Base-by-base conservation (phyloP, 2,888 invertebrate species). In the Apodemia hepburni region DNA sequence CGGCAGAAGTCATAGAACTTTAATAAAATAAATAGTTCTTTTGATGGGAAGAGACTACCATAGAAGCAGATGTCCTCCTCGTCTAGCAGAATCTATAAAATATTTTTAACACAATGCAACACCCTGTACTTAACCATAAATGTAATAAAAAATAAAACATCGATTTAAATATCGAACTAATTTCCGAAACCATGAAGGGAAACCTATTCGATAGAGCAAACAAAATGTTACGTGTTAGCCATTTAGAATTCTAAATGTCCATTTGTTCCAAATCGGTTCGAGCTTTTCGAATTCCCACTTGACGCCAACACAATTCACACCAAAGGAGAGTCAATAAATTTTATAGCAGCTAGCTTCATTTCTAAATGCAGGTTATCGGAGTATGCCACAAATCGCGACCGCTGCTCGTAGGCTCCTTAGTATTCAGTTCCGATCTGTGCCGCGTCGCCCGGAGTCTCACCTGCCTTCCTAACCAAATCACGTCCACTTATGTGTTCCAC, bases 331-430 rank as follows among this genome's bases (percentile, higher is more conserved):
- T 84, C 83, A 79, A 87, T 88, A 88, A 87, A 89, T 89, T 87
- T 82, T 75, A 77, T 76, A 85, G 82, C 81, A 83, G 81, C 76
- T 81, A 84, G 87, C 81, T 86, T 87, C 85, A 85, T 90, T 88
- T 87, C 88, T 83, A 83, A 90, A 89, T 89, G 88, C 85, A 85
- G 90, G 90, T 90, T 90, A 91, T 91, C 90, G 85, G 89, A 84
- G 84, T 82, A 85, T 84, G 84, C 84, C 86, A 83, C 86, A 87
- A 87, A 89, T 89, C 84, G 86, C 80, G 84, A 82, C 77, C 84
- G 87, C 78, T 79, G 86, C 78, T 33, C 33, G 81, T 81, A 76
- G 75, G 79, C 87, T 88, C 81, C 81, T 87, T 88, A 88, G 89
- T 90, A 88, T 88, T 88, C 90, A 80, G 82, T 77, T 75, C 73